These are phyloP conservation scores for Stramonita haemastoma DNA, from an alignment of 2,888 invertebrate genomes.

Conservation along the genomic window DNA sequence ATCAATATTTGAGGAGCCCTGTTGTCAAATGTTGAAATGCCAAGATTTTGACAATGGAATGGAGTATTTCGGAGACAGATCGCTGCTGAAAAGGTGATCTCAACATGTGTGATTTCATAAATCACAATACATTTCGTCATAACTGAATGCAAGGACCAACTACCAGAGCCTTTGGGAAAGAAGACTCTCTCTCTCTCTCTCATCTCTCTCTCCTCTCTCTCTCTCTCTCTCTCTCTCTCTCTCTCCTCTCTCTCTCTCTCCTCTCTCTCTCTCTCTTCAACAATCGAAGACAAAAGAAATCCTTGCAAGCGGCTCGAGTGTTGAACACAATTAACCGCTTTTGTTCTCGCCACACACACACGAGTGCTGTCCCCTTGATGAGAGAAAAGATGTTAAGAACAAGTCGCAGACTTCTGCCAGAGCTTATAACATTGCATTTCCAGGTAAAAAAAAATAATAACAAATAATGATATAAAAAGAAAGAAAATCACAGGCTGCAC, in stretches of 20 bases:
- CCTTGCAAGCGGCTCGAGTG: neutral
- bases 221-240: neutral
- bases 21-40: too few relatives aligned
- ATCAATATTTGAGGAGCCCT: too few relatives aligned
- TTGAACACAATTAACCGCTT: neutral
- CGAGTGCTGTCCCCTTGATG: neutral
- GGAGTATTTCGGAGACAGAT: too few relatives aligned
- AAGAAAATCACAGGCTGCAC: too few relatives aligned
- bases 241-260: slow-evolving; percentile 21
- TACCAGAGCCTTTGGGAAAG: too few relatives aligned
- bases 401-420: neutral
- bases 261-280: neutral
- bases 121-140: too few relatives aligned
- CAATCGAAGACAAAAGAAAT: neutral
- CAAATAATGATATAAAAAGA: too few relatives aligned
- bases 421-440: neutral
- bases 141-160: too few relatives aligned
- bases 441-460: neutral
- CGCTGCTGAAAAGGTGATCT: too few relatives aligned
- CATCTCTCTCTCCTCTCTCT: neutral
- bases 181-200: too few relatives aligned
- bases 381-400: neutral
- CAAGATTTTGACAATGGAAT: too few relatives aligned
- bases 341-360: neutral
- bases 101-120: too few relatives aligned